phyloP scores from a whole-genome alignment of 2,888 invertebrate species.

The Cryptus viduatorius region DNA sequence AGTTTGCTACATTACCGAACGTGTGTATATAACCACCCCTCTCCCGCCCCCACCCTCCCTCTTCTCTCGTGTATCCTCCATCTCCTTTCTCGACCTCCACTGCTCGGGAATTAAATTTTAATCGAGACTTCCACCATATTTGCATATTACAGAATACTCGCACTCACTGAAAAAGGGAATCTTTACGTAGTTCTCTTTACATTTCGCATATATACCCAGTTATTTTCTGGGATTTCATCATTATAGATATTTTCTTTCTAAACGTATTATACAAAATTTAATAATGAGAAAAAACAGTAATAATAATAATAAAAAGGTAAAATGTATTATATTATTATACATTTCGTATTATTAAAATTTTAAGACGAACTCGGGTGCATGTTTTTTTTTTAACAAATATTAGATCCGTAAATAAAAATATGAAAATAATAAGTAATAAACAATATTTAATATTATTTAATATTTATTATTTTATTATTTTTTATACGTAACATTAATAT shows the following conservation, averaged over 20 bases:
- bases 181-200: constrained; percentile 36
- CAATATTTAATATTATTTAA: no score
- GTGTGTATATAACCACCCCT: constrained; percentile 17
- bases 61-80: constrained; percentile 43
- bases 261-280: neutral
- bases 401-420: no score
- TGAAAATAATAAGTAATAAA: no score
- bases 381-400: constrained; percentile 1
- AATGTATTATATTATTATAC: no score
- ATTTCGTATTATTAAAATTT: no score
- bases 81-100: constrained; percentile 43
- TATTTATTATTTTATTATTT: no score
- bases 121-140: constrained; percentile 71
- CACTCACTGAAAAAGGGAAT: constrained; percentile 68
- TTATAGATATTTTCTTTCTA: constrained; percentile 17
- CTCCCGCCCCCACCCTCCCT: neutral
- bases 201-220: constrained; percentile 5
- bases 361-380: neutral
- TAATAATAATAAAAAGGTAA: no score
- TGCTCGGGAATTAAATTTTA: constrained; percentile 70
- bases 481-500: no score
- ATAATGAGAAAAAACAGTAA: no score
- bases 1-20: constrained; percentile 46
- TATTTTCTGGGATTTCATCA: constrained; percentile 52
- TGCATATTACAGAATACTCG: constrained; percentile 72